Evolutionary conservation across 2,888 invertebrate genomes (phyloP).

Genomic region (Mylabris sibirica): DNA sequence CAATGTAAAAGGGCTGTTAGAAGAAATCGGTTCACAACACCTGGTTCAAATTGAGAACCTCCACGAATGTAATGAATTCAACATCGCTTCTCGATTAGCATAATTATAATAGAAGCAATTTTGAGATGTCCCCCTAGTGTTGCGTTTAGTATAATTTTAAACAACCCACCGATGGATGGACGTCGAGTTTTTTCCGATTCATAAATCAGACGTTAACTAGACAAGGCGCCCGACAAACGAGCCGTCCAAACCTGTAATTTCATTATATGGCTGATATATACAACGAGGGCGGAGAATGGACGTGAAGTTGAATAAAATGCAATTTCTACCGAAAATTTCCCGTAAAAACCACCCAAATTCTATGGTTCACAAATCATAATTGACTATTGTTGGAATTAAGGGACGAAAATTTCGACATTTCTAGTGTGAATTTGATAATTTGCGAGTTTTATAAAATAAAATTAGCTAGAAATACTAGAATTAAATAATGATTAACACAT

Average conservation of each 20-base stretch:
- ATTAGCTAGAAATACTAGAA: background rate
- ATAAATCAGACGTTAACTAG: slow-evolving; percentile 60
- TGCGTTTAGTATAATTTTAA: slow-evolving; percentile 14
- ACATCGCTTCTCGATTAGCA: no score
- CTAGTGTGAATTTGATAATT: slow-evolving; percentile 6
- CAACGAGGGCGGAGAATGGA: slow-evolving; percentile 17
- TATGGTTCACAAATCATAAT: background rate
- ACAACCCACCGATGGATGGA: background rate
- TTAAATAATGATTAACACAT: background rate
- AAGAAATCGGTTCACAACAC: slow-evolving; percentile 48
- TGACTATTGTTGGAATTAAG: background rate
- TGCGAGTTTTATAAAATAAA: background rate
- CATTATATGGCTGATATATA: slow-evolving; percentile 18
- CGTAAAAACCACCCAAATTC: background rate
- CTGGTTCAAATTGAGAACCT: slow-evolving; percentile 39
- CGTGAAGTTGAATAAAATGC: slow-evolving; percentile 7
- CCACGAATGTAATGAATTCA: no score
- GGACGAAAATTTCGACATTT: background rate
- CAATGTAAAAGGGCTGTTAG: no score
- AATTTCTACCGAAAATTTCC: background rate
- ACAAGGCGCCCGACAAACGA: slow-evolving; percentile 60
- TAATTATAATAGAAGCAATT: no score
- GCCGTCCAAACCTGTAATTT: slow-evolving; percentile 59
- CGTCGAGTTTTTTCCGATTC: slow-evolving; percentile 21
- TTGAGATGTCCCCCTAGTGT: no score